phyloP scores from a whole-genome alignment of 1,140 invertebrate species.

The Calliopsis andreniformis region DNA sequence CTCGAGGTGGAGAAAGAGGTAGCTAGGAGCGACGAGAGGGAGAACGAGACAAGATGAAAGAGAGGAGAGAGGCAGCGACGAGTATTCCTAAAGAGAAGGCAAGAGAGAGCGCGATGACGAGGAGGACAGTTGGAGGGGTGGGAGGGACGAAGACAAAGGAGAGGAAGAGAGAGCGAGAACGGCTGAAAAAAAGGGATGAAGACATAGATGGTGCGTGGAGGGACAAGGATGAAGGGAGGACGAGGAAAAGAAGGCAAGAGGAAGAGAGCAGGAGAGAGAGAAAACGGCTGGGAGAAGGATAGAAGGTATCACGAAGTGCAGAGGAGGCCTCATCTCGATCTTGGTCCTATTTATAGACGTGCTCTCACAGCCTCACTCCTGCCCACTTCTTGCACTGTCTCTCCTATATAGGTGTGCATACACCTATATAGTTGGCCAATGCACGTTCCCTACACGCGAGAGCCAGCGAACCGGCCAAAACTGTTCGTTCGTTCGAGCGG shows the following conservation, averaged over 20 bases:
- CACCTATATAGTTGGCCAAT: slow-evolving; percentile 56
- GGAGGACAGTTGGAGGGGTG: not conserved
- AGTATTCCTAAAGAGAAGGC: slow-evolving; percentile 9
- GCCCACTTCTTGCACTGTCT: slow-evolving; percentile 75
- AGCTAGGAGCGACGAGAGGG: slow-evolving; percentile 7
- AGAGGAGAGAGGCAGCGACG: slow-evolving; percentile 40
- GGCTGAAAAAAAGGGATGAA: slow-evolving; percentile 21
- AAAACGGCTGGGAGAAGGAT: slow-evolving; percentile 48
- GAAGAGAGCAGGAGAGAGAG: not conserved
- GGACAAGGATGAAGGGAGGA: slow-evolving; percentile 29
- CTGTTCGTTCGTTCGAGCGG: slow-evolving; percentile 52
- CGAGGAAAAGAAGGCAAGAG: slow-evolving; percentile 20
- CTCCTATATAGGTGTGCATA: slow-evolving; percentile 65
- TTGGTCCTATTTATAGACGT: slow-evolving; percentile 80
- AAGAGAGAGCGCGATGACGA: not conserved
- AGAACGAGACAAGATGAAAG: slow-evolving; percentile 11
- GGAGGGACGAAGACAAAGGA: not conserved
- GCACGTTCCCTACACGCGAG: slow-evolving; percentile 48
- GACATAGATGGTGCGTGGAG: slow-evolving; percentile 3
- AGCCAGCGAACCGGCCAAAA: slow-evolving; percentile 57
- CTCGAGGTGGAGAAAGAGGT: slow-evolving; percentile 23
- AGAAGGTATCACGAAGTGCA: slow-evolving; percentile 72
- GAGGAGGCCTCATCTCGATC: slow-evolving; percentile 77
- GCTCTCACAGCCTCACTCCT: slow-evolving; percentile 80
- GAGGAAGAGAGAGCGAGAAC: slow-evolving; percentile 8